Conservation (phyloP, 2,797 vertebrate species). For the Balearica regulorum region DNA sequence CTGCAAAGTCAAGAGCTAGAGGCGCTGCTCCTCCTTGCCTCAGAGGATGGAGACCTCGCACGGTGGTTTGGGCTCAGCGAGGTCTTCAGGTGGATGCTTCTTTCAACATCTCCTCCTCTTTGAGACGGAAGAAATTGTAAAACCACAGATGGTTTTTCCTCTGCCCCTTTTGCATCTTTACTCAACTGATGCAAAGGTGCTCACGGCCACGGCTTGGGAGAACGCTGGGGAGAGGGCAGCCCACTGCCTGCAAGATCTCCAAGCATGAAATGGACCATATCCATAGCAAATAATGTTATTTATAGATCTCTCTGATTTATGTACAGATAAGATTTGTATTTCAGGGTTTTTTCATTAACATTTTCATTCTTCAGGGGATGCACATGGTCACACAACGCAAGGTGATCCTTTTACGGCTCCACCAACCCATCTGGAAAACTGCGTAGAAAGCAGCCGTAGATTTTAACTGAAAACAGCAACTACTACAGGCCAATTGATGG, state of each 20-base stretch:
- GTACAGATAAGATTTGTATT: neutral
- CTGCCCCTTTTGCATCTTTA: neutral
- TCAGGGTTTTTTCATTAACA: neutral
- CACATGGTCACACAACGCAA: neutral
- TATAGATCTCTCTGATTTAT: neutral
- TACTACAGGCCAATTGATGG: neutral
- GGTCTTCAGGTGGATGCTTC: neutral
- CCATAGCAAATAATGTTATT: neutral
- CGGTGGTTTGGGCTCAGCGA: neutral
- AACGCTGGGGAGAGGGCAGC: neutral
- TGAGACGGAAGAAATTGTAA: neutral
- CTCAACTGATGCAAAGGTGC: neutral
- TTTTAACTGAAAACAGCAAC: neutral
- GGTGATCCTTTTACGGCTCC: neutral
- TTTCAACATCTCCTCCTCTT: neutral
- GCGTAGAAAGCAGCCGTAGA: neutral
- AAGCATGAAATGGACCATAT: accelerated
- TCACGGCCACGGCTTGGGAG: neutral
- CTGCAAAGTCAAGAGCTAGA: neutral
- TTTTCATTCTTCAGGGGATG: neutral
- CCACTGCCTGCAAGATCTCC: neutral
- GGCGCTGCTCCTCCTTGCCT: neutral
- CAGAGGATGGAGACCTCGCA: neutral
- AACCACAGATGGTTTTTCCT: neutral
- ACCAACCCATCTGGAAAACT: neutral